Evolutionary conservation across 2,888 invertebrate species (phyloP).

Genomic region (Terebella lapidaria): DNA sequence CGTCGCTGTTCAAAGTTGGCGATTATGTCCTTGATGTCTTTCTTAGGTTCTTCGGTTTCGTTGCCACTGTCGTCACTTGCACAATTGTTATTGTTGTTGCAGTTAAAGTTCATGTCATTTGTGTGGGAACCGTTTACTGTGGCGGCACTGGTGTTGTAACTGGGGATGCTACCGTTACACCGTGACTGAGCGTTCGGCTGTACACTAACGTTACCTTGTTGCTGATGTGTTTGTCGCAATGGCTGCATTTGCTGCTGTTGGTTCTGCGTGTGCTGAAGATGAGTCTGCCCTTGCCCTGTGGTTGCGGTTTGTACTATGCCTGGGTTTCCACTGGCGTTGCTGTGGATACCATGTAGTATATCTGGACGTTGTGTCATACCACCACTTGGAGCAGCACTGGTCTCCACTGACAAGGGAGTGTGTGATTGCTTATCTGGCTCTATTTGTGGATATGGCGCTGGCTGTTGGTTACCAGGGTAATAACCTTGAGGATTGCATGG

Average conservation of each 20-base stretch:
- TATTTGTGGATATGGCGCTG: no score
- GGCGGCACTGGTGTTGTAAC: neutral
- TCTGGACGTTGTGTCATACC: neutral
- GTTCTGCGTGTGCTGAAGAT: no score
- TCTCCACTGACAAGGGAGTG: neutral
- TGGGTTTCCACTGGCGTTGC: neutral
- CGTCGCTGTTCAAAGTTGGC: neutral
- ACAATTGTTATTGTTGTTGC: no score
- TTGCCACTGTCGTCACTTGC: neutral
- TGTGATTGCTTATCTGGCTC: neutral
- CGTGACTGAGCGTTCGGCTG: neutral
- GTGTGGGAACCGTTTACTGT: neutral
- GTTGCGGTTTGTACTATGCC: no score
- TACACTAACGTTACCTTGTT: neutral
- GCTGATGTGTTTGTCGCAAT: no score
- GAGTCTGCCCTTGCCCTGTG: no score
- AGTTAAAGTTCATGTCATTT: no score
- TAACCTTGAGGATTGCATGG: neutral
- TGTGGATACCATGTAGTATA: neutral
- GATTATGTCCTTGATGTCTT: neutral
- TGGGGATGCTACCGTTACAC: neutral
- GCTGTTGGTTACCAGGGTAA: neutral
- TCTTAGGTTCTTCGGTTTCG: neutral
- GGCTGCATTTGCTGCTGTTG: no score
- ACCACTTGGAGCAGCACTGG: neutral